phyloP scores from a whole-genome alignment of 2,113 vertebrate species.

The Recurvirostra avosetta region DNA sequence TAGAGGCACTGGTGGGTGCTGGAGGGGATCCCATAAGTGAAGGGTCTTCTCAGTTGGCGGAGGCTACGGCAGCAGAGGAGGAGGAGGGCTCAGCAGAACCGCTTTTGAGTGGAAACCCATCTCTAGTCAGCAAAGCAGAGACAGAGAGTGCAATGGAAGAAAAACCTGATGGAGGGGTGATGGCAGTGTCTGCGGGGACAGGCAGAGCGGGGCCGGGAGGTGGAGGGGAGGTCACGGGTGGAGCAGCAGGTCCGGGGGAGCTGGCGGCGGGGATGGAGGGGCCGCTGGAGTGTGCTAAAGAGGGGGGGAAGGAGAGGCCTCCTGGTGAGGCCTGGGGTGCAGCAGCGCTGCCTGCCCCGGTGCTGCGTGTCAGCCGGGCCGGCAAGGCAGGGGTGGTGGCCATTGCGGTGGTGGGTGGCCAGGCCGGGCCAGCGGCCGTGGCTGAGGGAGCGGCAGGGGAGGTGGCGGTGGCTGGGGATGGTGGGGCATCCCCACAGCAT shows the following conservation, averaged over 20 bases:
- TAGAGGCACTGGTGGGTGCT: neutral
- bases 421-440: neutral
- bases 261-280: neutral
- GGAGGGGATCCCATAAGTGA: neutral
- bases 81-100: neutral
- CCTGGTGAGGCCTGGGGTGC: rapidly evolving
- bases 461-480: too few relatives aligned
- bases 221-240: neutral
- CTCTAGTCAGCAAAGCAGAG: neutral
- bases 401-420: neutral
- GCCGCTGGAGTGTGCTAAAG: rapidly evolving
- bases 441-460: neutral
- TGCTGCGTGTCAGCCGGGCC: rapidly evolving
- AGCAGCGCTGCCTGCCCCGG: rapidly evolving
- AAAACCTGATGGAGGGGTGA: neutral
- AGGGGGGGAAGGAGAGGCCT: neutral
- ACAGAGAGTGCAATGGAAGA: neutral
- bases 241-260: neutral
- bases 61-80: neutral
- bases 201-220: too few relatives aligned
- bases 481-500: rapidly evolving
- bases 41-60: neutral
- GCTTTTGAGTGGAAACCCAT: neutral
- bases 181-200: neutral
- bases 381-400: neutral